These are phyloP conservation scores for Deilephila porcellus DNA, from an alignment of 2,888 invertebrate genomes.

Conservation along the genomic window DNA sequence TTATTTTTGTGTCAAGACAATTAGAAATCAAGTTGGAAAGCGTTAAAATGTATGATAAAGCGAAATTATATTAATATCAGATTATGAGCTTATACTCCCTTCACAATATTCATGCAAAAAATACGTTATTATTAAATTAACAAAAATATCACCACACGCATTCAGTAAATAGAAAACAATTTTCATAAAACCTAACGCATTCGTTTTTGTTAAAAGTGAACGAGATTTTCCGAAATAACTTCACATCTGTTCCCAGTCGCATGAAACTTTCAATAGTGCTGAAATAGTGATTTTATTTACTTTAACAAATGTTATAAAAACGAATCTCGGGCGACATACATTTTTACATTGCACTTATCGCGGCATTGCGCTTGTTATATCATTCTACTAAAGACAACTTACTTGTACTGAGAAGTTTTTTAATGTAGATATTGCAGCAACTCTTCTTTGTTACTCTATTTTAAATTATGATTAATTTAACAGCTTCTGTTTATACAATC, in stretches of 20 bases:
- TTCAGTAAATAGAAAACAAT: constrained; percentile 13
- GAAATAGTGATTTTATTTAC: constrained; percentile 48
- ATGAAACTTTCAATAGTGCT: constrained; percentile 43
- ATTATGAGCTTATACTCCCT: too few relatives aligned
- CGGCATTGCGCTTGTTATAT: constrained; percentile 33
- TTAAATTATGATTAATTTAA: too few relatives aligned
- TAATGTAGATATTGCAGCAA: neutral
- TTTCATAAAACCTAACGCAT: constrained; percentile 1
- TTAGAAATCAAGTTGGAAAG: too few relatives aligned
- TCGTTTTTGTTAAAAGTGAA: constrained; percentile 32
- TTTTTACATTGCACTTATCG: constrained; percentile 37
- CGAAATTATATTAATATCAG: too few relatives aligned
- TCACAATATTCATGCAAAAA: too few relatives aligned
- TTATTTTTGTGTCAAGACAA: too few relatives aligned
- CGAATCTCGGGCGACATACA: constrained; percentile 38
- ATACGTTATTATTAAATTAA: neutral
- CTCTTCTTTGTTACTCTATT: neutral
- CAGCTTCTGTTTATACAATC: neutral
- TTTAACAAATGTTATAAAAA: constrained; percentile 47
- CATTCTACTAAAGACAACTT: constrained; percentile 15
- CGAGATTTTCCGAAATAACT: constrained; percentile 43
- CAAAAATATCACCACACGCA: neutral
- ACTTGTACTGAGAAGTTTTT: neutral
- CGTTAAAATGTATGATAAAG: too few relatives aligned
- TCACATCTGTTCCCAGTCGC: constrained; percentile 48